These are phyloP conservation scores for Atta cephalotes DNA, from an alignment of 1,140 invertebrate genomes.

Conservation along the genomic window DNA sequence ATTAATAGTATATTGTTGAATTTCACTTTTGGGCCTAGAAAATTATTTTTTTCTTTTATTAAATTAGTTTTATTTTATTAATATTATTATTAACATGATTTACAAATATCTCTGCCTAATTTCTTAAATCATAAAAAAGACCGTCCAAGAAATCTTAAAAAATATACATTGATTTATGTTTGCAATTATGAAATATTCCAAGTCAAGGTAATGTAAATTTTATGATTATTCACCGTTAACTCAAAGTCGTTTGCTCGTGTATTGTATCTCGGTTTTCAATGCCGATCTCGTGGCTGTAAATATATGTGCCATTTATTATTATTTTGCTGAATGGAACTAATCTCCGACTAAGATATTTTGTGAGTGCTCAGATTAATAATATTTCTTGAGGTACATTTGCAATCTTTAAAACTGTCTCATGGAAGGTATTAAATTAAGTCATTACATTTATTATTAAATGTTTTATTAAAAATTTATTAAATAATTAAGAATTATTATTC, in stretches of 20 bases:
- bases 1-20: background rate
- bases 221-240: background rate
- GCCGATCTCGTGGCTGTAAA: background rate
- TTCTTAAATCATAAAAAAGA: background rate
- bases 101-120: background rate
- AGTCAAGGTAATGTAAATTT: conserved; percentile 13
- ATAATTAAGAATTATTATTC: background rate
- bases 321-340: background rate
- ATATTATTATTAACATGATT: background rate
- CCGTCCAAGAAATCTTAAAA: background rate
- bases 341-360: background rate
- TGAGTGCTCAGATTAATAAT: background rate
- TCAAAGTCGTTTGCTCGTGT: conserved; percentile 12
- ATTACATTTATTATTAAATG: background rate
- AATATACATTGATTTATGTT: background rate
- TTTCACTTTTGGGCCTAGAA: background rate
- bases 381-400: background rate
- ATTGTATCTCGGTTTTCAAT: conserved; percentile 25
- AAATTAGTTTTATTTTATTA: background rate
- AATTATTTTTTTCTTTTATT: background rate
- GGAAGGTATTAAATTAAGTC: background rate
- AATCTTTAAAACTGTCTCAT: background rate
- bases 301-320: conserved; percentile 15
- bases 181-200: background rate
- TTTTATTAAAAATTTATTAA: background rate